phyloP scores from a whole-genome alignment of 2,888 invertebrate genomes.

The Lamproptera curius region DNA sequence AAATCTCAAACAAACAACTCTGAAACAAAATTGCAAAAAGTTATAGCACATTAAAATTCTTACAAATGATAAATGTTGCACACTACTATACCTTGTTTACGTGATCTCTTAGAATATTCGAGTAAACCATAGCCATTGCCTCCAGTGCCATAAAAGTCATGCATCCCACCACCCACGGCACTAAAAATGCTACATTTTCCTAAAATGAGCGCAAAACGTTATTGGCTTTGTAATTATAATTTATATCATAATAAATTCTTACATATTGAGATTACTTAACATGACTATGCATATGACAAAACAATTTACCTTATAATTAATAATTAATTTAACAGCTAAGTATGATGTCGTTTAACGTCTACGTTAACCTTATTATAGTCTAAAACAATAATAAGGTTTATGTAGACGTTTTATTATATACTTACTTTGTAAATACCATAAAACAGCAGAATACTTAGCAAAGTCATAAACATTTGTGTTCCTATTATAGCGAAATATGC shows the following conservation, averaged over 20 bases:
- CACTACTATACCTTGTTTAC: conserved; percentile 87
- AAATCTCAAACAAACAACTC: no score
- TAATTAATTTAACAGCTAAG: no score
- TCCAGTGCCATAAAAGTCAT: conserved; percentile 89
- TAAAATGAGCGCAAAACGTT: conserved; percentile 48
- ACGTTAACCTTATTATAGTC: no score
- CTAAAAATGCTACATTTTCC: conserved; percentile 86
- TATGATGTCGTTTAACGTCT: no score
- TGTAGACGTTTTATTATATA: no score
- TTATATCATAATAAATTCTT: neutral
- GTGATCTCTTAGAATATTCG: conserved; percentile 88
- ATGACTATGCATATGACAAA: no score
- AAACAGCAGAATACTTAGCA: conserved; percentile 83
- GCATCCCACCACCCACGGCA: conserved; percentile 88
- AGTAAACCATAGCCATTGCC: conserved; percentile 89
- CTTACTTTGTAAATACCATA: conserved; percentile 88
- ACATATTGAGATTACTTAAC: no score
- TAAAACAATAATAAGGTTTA: no score
- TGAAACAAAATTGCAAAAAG: no score
- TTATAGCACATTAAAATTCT: no score
- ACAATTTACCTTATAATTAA: no score
- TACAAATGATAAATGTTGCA: neutral
- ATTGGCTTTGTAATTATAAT: neutral
- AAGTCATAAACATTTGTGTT: conserved; percentile 87
- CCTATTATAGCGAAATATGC: conserved; percentile 88